phyloP scores from a whole-genome alignment of 2,888 invertebrate genomes.

The Polyommatus iphigenia region DNA sequence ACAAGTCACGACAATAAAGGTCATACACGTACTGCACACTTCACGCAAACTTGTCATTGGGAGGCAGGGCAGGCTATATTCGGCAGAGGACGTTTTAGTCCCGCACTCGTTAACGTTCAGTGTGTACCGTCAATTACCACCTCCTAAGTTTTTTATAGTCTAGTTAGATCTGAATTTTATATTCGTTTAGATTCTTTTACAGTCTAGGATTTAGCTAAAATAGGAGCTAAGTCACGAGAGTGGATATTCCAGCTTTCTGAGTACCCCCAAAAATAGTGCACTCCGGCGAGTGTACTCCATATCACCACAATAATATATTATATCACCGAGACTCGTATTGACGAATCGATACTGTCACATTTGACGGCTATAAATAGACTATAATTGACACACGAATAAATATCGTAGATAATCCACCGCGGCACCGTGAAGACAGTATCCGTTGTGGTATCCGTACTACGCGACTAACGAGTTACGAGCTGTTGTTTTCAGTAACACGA shows the following conservation, averaged over 20 bases:
- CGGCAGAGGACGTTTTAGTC: too few species aligned
- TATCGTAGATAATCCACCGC: neutral
- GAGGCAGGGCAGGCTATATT: too few species aligned
- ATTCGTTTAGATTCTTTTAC: too few species aligned
- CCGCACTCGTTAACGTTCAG: too few species aligned
- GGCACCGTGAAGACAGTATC: neutral
- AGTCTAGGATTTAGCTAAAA: too few species aligned
- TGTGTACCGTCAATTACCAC: too few species aligned
- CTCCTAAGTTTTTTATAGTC: too few species aligned
- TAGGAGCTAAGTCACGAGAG: too few species aligned
- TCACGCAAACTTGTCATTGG: too few species aligned
- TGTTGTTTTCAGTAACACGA: neutral
- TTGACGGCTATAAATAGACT: constrained; percentile 1
- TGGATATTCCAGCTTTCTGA: neutral
- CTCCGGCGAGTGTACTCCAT: neutral
- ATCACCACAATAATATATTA: neutral
- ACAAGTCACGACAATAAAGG: neutral
- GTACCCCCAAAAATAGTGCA: neutral
- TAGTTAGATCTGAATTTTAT: too few species aligned
- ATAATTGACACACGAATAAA: constrained; percentile 1
- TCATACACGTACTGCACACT: neutral
- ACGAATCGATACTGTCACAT: neutral
- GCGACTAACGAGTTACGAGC: neutral
- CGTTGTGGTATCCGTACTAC: neutral
- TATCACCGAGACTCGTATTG: neutral